Evolutionary conservation across 2,113 vertebrate species (phyloP).

Genomic region (Labeo rohita): DNA sequence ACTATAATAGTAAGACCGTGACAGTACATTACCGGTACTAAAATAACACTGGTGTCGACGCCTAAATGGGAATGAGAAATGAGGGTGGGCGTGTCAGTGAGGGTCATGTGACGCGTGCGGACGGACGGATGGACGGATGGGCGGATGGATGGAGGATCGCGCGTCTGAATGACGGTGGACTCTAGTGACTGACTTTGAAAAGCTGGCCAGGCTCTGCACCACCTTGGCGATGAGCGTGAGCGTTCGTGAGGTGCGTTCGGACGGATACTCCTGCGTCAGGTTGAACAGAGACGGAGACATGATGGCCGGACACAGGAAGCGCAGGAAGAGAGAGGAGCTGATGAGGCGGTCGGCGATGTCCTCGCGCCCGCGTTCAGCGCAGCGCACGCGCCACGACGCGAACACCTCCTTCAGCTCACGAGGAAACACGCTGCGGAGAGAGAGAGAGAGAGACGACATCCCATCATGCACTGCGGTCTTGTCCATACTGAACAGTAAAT

Average conservation of each 20-base stretch:
- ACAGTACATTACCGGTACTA: background rate
- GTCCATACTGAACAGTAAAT: too few relatives aligned
- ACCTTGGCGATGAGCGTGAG: slow-evolving; percentile 98
- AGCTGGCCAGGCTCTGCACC: slow-evolving; percentile 99
- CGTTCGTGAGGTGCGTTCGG: slow-evolving; percentile 92
- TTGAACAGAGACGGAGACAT: slow-evolving; percentile 97
- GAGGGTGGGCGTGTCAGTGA: background rate
- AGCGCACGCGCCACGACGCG: slow-evolving; percentile 92
- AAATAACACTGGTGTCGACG: background rate
- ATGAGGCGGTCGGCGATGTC: slow-evolving; percentile 95
- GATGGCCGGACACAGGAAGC: slow-evolving; percentile 94
- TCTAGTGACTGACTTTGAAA: slow-evolving; percentile 88
- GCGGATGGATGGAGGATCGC: background rate
- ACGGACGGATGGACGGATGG: background rate
- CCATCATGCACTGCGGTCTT: background rate
- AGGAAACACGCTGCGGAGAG: slow-evolving; percentile 89
- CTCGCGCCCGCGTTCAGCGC: slow-evolving; percentile 91
- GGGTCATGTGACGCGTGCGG: background rate
- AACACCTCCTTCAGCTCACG: slow-evolving; percentile 98
- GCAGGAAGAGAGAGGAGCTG: slow-evolving; percentile 93
- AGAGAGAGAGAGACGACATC: background rate
- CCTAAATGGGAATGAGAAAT: background rate
- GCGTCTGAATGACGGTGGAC: slow-evolving; percentile 47
- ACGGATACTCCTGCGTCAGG: slow-evolving; percentile 95
- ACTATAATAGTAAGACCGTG: background rate